These are phyloP conservation scores for Columba guinea DNA, from an alignment of 2,797 vertebrate genomes.

Conservation along the genomic window DNA sequence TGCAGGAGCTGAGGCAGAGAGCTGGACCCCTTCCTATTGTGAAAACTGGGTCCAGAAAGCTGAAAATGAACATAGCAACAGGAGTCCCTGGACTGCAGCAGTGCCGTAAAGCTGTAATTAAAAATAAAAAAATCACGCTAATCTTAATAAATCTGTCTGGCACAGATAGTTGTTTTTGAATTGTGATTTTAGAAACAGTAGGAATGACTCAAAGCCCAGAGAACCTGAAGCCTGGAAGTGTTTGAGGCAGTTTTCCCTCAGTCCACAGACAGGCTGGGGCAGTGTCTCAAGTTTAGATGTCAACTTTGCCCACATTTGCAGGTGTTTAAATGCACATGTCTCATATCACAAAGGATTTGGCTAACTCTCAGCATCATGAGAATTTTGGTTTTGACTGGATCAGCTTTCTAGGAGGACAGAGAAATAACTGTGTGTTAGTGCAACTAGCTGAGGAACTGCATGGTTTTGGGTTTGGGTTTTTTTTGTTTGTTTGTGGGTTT, in stretches of 20 bases:
- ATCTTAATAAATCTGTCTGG: neutral
- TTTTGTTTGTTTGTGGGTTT: neutral
- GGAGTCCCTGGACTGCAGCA: neutral
- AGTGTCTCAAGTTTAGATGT: neutral
- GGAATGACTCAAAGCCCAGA: neutral
- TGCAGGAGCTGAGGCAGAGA: neutral
- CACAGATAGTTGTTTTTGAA: neutral
- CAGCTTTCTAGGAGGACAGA: neutral
- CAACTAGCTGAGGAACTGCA: neutral
- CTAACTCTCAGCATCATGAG: neutral
- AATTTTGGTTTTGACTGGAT: neutral
- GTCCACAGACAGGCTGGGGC: neutral
- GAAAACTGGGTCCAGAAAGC: neutral
- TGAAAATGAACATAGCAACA: neutral
- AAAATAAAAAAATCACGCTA: neutral
- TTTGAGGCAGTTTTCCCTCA: neutral
- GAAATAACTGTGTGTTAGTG: neutral
- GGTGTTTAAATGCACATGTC: neutral
- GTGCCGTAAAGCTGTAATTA: neutral
- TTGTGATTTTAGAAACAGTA: neutral
- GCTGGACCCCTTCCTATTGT: neutral
- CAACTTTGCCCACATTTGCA: neutral
- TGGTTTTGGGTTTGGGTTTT: neutral
- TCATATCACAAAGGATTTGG: neutral
- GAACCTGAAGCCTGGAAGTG: neutral